Conservation (phyloP, 2,888 invertebrate species). For the Zele albiditarsus region DNA sequence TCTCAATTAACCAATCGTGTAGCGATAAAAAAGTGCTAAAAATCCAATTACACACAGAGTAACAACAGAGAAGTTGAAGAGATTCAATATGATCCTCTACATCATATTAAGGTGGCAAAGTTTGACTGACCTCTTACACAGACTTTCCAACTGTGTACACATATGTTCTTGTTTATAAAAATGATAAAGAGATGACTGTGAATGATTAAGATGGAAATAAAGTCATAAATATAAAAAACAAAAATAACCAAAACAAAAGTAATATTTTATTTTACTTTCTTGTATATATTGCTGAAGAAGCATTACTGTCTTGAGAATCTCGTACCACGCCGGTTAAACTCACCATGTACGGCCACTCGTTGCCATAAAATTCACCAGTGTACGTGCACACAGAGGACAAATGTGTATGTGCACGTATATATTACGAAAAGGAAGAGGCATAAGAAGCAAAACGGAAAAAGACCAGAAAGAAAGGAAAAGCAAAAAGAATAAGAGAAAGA, state of each 20-base stretch:
- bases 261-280: not conserved
- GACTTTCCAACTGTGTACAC: no score
- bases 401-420: constrained; percentile 25
- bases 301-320: constrained; percentile 11
- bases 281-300: constrained; percentile 3
- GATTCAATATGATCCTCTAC: no score
- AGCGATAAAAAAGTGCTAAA: no score
- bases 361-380: constrained; percentile 62
- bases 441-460: not conserved
- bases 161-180: not conserved
- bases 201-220: not conserved
- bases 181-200: not conserved
- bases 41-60: no score
- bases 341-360: constrained; percentile 64
- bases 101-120: no score
- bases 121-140: no score
- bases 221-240: not conserved
- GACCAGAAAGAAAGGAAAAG: not conserved
- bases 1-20: no score
- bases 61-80: no score
- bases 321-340: constrained; percentile 29
- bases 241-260: not conserved
- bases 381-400: constrained; percentile 43
- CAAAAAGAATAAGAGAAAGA: constrained; percentile 18
- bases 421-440: not conserved